These are phyloP conservation scores for Lepus timidus DNA, from an alignment of 2,113 vertebrate species.

Conservation along the genomic window DNA sequence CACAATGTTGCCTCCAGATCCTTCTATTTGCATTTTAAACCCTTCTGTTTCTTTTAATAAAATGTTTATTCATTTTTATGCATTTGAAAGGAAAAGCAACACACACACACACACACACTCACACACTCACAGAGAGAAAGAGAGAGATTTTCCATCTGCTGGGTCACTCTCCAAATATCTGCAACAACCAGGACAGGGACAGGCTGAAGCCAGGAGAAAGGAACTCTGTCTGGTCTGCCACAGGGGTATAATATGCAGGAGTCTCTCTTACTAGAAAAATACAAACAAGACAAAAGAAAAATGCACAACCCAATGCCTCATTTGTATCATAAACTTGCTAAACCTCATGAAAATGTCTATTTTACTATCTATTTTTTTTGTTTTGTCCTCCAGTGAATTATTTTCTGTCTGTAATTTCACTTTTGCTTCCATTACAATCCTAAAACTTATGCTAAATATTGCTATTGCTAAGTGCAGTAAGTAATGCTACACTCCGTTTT, in stretches of 20 bases:
- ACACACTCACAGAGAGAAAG: too few species aligned
- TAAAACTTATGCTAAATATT: background rate
- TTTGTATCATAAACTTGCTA: background rate
- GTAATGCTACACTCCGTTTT: background rate
- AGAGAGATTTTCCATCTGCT: too few species aligned
- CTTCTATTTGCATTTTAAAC: background rate
- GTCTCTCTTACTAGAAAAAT: background rate
- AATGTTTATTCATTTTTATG: too few species aligned
- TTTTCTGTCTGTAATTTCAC: background rate
- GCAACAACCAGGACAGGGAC: too few species aligned
- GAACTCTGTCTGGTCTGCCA: too few species aligned
- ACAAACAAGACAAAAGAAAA: background rate
- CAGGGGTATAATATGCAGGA: background rate
- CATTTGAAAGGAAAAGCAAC: too few species aligned
- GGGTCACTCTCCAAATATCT: too few species aligned
- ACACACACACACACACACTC: too few species aligned
- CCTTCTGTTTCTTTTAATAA: background rate
- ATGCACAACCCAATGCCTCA: rapidly evolving
- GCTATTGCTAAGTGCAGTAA: background rate
- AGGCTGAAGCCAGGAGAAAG: too few species aligned
- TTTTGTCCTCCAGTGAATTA: background rate
- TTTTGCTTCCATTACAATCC: background rate
- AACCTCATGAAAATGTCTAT: background rate
- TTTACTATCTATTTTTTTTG: background rate
- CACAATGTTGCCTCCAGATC: too few species aligned